phyloP scores from a whole-genome alignment of 2,113 vertebrate species.

The Eonycteris spelaea region DNA sequence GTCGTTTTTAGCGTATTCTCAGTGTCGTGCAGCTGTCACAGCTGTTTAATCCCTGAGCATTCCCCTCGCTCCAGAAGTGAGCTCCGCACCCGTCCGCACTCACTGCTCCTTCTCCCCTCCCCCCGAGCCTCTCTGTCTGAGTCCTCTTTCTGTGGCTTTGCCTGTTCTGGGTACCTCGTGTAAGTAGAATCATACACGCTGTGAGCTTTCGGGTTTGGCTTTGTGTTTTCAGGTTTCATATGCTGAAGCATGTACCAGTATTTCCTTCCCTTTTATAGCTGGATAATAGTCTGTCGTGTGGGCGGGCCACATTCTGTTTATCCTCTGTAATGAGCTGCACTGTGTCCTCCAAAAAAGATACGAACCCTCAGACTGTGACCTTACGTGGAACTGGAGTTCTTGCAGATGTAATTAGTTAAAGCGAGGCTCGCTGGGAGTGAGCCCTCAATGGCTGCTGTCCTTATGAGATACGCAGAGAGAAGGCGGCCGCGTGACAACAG shows the following conservation, averaged over 20 bases:
- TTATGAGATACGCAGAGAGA: not conserved
- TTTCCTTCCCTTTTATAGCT: not conserved
- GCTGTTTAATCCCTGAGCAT: not conserved
- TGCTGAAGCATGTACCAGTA: rapidly evolving
- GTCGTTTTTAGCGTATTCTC: not conserved
- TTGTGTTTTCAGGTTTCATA: not conserved
- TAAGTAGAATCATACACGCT: rapidly evolving
- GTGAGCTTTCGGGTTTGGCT: not conserved
- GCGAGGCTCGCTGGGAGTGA: too few relatives aligned
- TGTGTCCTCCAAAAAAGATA: too few relatives aligned
- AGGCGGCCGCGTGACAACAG: rapidly evolving
- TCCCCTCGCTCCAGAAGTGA: not conserved
- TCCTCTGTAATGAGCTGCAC: rapidly evolving
- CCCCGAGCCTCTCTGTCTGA: not conserved
- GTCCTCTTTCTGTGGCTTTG: not conserved
- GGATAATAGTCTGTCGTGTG: not conserved
- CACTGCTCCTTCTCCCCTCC: too few relatives aligned
- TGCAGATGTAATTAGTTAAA: not conserved
- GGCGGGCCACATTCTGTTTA: rapidly evolving
- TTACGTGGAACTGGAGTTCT: not conserved
- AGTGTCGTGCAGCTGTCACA: too few relatives aligned
- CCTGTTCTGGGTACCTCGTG: not conserved
- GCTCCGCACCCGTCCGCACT: rapidly evolving
- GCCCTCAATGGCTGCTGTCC: not conserved
- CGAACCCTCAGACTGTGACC: not conserved